Base-by-base conservation (phyloP, 2,888 invertebrate genomes). In the Halocaridina rubra region DNA sequence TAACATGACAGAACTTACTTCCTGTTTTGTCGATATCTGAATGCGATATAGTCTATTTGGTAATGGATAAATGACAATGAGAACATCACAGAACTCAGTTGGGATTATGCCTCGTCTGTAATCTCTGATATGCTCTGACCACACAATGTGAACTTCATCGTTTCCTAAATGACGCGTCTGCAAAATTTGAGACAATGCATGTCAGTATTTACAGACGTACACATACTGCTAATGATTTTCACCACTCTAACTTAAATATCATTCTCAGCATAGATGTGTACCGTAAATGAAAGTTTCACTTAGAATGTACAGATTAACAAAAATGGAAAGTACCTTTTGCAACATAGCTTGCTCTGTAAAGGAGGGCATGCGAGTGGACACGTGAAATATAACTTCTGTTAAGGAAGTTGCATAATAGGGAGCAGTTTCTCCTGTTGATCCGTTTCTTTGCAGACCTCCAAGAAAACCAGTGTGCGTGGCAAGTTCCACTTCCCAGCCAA, bases 1-100 rank as follows among this genome's bases (percentile, higher is more conserved):
- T n/a, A n/a, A n/a, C n/a, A n/a, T n/a, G n/a, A n/a, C n/a, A n/a
- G n/a, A n/a, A 91, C 92, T 92, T 90, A 96, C 96, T 91, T 96
- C 96, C 0, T 95, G 94, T 90, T 97, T 97, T 89, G 96, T 93
- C 88, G 95, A 94, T 84, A 98, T 95, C 86, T 97, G 97, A 89
- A 97, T 95, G 85, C 98, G 93, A 91, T 95, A 96, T 85, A 98
- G 92, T 78, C 95, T 95, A 90, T 96, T 96, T 77, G 90, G 90
- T 89, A 98, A 92, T 2, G 99, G 98, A 92, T 99, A 99, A 90
- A 99, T 96, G 69, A 95, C 96, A 90, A 99, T 97, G 86, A 99
- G 94, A 88, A 99, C 97, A 93, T 99, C 99, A 91, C 98, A 99
- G 93, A 99, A 99, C 92, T 99, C 98, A 13, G 99, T 99, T 80